Base-by-base conservation (phyloP, 1,140 invertebrate species). In the Drosophila sucinea region DNA sequence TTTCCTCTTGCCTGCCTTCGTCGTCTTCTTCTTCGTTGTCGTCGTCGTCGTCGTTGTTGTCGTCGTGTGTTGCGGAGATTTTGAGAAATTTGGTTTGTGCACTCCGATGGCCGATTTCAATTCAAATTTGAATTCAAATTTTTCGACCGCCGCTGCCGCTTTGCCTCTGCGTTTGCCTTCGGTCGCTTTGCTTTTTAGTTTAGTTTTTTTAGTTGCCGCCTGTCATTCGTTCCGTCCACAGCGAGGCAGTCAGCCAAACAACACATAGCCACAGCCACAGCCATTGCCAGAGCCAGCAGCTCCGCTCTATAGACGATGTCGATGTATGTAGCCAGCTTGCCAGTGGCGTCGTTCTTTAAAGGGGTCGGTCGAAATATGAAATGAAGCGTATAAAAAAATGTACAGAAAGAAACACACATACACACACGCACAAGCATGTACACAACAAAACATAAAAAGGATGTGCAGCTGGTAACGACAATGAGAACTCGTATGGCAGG, bases 141-240 rank as follows among this genome's bases (percentile, higher is more conserved):
- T 54, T 56, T 56, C 30, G 30, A 30, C 30, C 30, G 30, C 30
- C 30, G 30, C 30, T 30, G 30, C 30, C 30, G 30, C 30, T 30
- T 30, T 30, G 30, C 30, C 30, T 30, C 30, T 30, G 30, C 68
- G 67, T 54, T 58, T 33, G 56, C 56, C 27, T 57, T 27, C 30
- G 56, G 6, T 30, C 55, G 68, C 63, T 55, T 57, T 58, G 69
- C 67, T 68, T 65, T 17, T 54, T 65, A 35, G 71, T 30, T 30
- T 30, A 30, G 30, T 30, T 30, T 68, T 77, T 72, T 85, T 86
- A 85, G 82, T 85, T 78, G 82, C 82, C 82, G 82, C 82, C 82
- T 86, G 82, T 85, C 82, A 81, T 86, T 81, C 82, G 30, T 30
- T 30, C 30, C 30, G 30, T 30, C 81, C 82, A 85, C 76, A 79